A percentile compares a stretch with the other conserved stretches of the same genome.
phyloP scores from a whole-genome alignment of 2,888 invertebrate genomes.

The Melanophora roralis region DNA sequence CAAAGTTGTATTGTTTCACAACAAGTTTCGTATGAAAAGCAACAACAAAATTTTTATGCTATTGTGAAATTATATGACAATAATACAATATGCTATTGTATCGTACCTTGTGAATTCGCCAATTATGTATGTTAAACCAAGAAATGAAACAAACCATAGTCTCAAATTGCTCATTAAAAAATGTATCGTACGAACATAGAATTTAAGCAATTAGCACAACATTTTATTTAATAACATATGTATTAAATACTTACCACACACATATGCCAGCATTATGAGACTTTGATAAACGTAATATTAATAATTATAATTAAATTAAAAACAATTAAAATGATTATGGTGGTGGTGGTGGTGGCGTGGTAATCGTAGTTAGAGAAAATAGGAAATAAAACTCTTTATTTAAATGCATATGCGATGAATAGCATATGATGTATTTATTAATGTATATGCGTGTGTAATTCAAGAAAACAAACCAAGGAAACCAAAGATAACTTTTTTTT shows the following conservation, averaged over 20 bases:
- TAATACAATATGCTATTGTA: too few relatives aligned
- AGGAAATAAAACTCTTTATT: not conserved
- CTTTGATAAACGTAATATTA: slow-evolving; percentile 3
- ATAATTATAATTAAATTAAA: slow-evolving; percentile 11
- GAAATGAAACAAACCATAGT: not conserved
- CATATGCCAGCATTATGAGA: not conserved
- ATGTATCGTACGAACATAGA: slow-evolving; percentile 5
- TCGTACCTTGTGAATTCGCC: too few relatives aligned
- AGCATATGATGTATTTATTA: too few relatives aligned
- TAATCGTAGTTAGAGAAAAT: too few relatives aligned
- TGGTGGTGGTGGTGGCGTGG: not conserved
- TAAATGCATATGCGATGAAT: not conserved
- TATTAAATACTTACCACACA: too few relatives aligned
- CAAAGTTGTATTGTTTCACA: too few relatives aligned
- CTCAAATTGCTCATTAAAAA: slow-evolving; percentile 17
- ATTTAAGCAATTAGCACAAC: slow-evolving; percentile 36
- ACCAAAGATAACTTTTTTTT: not conserved
- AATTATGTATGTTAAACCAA: not conserved
- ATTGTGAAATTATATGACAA: too few relatives aligned
- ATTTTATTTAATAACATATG: not conserved
- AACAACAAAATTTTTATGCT: too few relatives aligned
- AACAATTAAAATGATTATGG: slow-evolving; percentile 2
- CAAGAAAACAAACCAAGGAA: slow-evolving; percentile 4
- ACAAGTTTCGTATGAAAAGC: too few relatives aligned
- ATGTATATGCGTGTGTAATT: not conserved